These are phyloP conservation scores for Sinocyclocheilus maitianheensis DNA, from an alignment of 2,113 vertebrate species.

Conservation along the genomic window DNA sequence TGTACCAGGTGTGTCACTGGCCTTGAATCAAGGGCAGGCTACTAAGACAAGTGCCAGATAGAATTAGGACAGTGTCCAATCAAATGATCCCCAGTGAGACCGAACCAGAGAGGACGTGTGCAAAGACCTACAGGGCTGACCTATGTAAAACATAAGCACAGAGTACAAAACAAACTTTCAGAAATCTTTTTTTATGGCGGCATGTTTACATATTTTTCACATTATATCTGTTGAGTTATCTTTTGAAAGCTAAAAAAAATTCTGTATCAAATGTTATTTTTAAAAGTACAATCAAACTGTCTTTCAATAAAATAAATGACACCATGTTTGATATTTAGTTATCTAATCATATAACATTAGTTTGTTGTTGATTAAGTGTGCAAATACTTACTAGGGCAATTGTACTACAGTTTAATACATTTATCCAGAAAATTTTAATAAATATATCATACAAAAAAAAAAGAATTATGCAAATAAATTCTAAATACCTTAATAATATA, in stretches of 20 bases:
- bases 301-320: background rate
- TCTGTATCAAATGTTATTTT: too few species aligned
- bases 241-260: background rate
- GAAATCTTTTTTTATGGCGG: background rate
- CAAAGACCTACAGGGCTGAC: background rate
- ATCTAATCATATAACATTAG: background rate
- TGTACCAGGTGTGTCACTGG: slow-evolving; percentile 25
- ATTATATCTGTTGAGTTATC: background rate
- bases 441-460: too few species aligned
- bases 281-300: background rate
- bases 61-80: slow-evolving; percentile 48
- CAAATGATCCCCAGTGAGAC: slow-evolving; percentile 30
- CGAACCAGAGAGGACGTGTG: background rate
- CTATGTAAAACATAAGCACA: background rate
- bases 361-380: too few species aligned
- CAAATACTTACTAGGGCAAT: too few species aligned
- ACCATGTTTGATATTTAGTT: background rate
- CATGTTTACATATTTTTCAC: background rate
- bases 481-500: too few species aligned
- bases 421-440: too few species aligned
- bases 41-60: slow-evolving; percentile 41
- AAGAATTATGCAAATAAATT: too few species aligned
- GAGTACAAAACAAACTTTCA: background rate
- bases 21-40: slow-evolving; percentile 52
- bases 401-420: too few species aligned